A percentile compares a stretch with the other conserved stretches of the same genome.
phyloP scores from a whole-genome alignment of 2,797 vertebrate genomes.

The Sebastes jordani region DNA sequence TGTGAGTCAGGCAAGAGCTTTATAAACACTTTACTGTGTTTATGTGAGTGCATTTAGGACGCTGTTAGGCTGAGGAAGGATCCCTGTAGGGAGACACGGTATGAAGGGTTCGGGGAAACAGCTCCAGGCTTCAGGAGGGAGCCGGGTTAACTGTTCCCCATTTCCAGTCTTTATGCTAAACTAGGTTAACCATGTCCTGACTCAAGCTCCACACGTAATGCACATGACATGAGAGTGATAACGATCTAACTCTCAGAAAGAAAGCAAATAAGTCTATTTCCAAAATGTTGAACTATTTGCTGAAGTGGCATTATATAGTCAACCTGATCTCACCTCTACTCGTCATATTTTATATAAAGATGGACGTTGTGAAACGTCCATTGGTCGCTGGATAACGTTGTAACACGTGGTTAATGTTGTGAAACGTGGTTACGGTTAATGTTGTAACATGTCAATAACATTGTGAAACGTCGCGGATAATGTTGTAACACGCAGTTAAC shows the following conservation, averaged over 20 bases:
- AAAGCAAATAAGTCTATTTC: too few relatives aligned
- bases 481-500: too few relatives aligned
- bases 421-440: neutral
- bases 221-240: neutral
- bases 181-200: too few relatives aligned
- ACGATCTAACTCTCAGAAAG: neutral
- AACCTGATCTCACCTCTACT: too few relatives aligned
- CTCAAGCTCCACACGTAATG: neutral
- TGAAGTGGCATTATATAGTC: too few relatives aligned
- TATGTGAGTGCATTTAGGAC: neutral
- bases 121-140: neutral
- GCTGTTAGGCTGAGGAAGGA: neutral
- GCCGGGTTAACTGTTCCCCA: neutral
- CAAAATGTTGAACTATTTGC: too few relatives aligned
- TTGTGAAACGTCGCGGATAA: neutral
- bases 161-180: too few relatives aligned
- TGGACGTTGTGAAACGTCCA: neutral
- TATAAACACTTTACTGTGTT: neutral
- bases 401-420: neutral
- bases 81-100: neutral
- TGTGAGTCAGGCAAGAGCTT: neutral
- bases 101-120: neutral
- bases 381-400: neutral
- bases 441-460: neutral
- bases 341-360: too few relatives aligned